Evolutionary conservation across 2,797 vertebrate genomes (phyloP).

Genomic region (Anolis apletophallus): DNA sequence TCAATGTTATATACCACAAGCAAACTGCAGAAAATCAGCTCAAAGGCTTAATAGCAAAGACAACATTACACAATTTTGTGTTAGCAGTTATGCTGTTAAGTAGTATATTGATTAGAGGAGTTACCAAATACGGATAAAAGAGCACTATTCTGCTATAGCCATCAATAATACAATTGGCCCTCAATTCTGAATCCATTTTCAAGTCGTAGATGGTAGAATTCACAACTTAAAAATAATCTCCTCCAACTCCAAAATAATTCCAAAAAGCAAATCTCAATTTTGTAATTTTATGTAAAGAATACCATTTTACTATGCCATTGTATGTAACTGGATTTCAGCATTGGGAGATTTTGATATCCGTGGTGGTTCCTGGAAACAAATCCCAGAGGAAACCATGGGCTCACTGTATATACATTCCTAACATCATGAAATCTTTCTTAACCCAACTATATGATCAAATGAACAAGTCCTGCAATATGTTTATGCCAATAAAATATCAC

Average conservation of each 20-base stretch:
- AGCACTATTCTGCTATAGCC: background rate
- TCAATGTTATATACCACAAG: background rate
- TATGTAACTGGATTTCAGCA: too few species aligned
- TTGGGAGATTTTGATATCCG: too few species aligned
- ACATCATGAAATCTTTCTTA: background rate
- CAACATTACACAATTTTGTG: background rate
- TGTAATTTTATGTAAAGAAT: too few species aligned
- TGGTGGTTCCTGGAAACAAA: too few species aligned
- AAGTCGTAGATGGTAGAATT: too few species aligned
- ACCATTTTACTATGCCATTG: too few species aligned
- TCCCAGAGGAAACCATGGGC: too few species aligned
- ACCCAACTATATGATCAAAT: background rate
- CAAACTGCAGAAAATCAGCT: background rate
- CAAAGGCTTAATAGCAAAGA: background rate
- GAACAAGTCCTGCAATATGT: background rate
- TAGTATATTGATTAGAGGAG: background rate
- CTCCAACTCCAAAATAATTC: too few species aligned
- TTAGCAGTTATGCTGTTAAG: background rate
- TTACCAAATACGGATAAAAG: background rate
- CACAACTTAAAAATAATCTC: too few species aligned
- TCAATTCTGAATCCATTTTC: too few species aligned
- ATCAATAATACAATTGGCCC: too few species aligned
- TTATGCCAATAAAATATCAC: background rate
- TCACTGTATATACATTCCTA: background rate
- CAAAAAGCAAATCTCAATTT: too few species aligned